Conservation (phyloP, 1,140 invertebrate genomes). For the Maniola jurtina region DNA sequence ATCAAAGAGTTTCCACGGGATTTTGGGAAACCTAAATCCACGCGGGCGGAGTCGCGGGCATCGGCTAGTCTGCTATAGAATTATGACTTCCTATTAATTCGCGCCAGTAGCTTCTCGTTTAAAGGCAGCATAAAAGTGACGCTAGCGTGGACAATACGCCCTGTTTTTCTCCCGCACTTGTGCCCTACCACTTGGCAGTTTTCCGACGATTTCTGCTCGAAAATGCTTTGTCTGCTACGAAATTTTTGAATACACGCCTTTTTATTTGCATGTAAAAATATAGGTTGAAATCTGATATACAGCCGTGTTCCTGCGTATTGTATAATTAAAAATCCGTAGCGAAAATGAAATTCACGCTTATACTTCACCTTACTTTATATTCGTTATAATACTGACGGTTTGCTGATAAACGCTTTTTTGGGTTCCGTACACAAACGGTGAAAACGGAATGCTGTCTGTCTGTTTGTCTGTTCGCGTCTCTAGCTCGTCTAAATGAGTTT, state of each 20-base stretch:
- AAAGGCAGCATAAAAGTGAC: slow-evolving; percentile 35
- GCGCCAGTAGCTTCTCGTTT: not conserved
- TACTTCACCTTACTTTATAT: not conserved
- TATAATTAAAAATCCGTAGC: slow-evolving; percentile 26
- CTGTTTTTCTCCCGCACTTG: slow-evolving; percentile 34
- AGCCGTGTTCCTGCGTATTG: slow-evolving; percentile 22
- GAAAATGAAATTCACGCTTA: slow-evolving; percentile 6
- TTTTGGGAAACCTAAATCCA: too few species aligned
- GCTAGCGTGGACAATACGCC: slow-evolving; percentile 41
- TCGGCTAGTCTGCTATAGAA: not conserved
- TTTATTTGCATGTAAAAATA: slow-evolving; percentile 24
- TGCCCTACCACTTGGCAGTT: slow-evolving; percentile 36
- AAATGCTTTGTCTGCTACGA: slow-evolving; percentile 34
- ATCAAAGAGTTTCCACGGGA: too few species aligned
- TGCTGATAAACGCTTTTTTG: too few species aligned
- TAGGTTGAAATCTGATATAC: slow-evolving; percentile 25
- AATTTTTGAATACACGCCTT: slow-evolving; percentile 29
- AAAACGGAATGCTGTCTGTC: too few species aligned
- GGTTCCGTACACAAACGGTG: too few species aligned
- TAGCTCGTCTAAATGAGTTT: too few species aligned
- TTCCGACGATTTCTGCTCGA: slow-evolving; percentile 37
- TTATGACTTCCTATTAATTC: not conserved
- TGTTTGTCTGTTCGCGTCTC: too few species aligned
- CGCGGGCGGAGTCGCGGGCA: too few species aligned
- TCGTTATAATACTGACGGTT: too few species aligned